Evolutionary conservation across 2,113 vertebrate genomes (phyloP).

Genomic region (Bos taurus): ARS-UCD2.0 NC_037350.1:50896001-50896500

Average conservation of each 20-base stretch:
- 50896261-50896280: background rate
- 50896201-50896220: background rate
- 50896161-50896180: background rate
- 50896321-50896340: background rate
- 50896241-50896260: background rate
- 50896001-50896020: constrained; percentile 28
- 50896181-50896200: background rate
- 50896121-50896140: constrained; percentile 51
- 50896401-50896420: background rate
- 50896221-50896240: background rate
- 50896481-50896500: background rate
- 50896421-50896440: background rate
- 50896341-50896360: background rate
- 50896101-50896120: constrained; percentile 64
- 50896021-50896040: constrained; percentile 59
- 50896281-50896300: background rate
- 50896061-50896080: constrained; percentile 40
- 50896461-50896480: background rate
- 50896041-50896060: constrained; percentile 46
- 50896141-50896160: background rate
- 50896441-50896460: background rate
- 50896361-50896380: background rate
- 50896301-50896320: background rate
- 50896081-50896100: constrained; percentile 72
- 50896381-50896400: background rate